A percentile compares a stretch with the other conserved stretches of the same genome.
Conservation (phyloP, 2,797 vertebrate species). For the Emys orbicularis region DNA sequence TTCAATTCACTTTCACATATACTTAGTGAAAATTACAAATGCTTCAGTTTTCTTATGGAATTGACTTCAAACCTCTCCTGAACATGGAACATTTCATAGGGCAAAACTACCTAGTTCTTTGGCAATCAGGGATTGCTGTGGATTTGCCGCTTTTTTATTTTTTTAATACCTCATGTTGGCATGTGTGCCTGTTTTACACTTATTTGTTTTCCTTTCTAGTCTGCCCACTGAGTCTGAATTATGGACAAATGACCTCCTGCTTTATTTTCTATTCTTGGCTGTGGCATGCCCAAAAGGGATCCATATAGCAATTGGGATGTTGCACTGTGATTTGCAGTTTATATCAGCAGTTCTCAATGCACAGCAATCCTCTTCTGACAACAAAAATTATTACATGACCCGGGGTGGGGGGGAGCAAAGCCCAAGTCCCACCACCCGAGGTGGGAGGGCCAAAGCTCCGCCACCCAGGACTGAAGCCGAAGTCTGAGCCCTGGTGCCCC, state of each 20-base stretch:
- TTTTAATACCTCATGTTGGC: rapidly evolving
- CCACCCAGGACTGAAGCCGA: too few relatives aligned
- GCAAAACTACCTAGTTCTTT: neutral
- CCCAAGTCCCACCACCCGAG: too few relatives aligned
- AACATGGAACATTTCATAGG: neutral
- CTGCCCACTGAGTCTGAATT: neutral
- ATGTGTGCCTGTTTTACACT: neutral
- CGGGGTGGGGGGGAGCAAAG: too few relatives aligned
- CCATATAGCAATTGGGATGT: neutral
- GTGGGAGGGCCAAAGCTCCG: too few relatives aligned
- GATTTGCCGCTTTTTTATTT: neutral
- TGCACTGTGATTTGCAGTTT: neutral
- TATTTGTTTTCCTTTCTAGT: neutral
- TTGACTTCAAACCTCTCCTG: neutral
- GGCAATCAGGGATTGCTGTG: neutral
- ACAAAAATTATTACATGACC: too few relatives aligned
- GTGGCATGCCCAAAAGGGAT: neutral
- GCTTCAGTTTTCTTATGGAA: neutral
- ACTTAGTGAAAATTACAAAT: neutral
- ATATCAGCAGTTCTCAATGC: neutral
- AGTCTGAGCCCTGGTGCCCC: too few relatives aligned
- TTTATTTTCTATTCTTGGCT: too few relatives aligned
- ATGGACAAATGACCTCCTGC: neutral
- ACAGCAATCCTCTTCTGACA: too few relatives aligned
- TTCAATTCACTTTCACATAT: neutral